phyloP scores from a whole-genome alignment of 92 coral and sea anemone genomes.

The Phenganax subtilis region DNA sequence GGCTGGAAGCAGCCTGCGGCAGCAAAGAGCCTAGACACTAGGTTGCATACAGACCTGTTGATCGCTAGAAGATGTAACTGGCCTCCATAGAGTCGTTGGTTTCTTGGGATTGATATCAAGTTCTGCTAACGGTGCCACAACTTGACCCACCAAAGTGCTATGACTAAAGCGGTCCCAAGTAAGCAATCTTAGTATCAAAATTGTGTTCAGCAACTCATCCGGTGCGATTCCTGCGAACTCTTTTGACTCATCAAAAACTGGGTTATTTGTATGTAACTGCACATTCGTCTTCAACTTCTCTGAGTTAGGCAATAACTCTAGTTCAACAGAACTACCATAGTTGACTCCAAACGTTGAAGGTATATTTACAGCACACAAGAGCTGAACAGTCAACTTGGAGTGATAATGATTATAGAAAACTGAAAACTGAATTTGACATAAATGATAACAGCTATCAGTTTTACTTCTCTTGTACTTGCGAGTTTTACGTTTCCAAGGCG shows the following conservation, averaged over 20 bases:
- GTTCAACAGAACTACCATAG: slow-evolving; percentile 68
- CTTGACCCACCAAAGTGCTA: slow-evolving; percentile 68
- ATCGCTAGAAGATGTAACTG: slow-evolving; percentile 1
- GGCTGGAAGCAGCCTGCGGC: not conserved
- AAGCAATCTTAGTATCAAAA: slow-evolving; percentile 66
- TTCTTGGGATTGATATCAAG: slow-evolving; percentile 71
- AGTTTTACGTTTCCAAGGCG: not conserved
- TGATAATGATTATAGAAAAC: slow-evolving; percentile 67
- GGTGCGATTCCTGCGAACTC: slow-evolving; percentile 76
- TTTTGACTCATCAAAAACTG: slow-evolving; percentile 79
- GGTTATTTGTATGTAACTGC: slow-evolving; percentile 62
- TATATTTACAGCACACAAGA: slow-evolving; percentile 77
- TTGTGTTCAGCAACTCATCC: slow-evolving; percentile 60
- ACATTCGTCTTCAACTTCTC: slow-evolving; percentile 60
- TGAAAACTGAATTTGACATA: slow-evolving; percentile 70
- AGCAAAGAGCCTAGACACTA: not conserved
- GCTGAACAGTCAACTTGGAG: slow-evolving; percentile 58
- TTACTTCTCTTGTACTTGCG: slow-evolving; percentile 2
- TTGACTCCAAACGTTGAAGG: slow-evolving; percentile 72
- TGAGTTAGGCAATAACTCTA: slow-evolving; percentile 72
- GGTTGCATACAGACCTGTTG: slow-evolving; percentile 4
- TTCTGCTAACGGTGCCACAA: slow-evolving; percentile 53
- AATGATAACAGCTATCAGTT: slow-evolving; percentile 4
- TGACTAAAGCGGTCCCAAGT: slow-evolving; percentile 71
- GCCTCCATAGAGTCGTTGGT: slow-evolving; percentile 75